phyloP scores from a whole-genome alignment of 2,113 vertebrate species.

The Dromaius novaehollandiae region DNA sequence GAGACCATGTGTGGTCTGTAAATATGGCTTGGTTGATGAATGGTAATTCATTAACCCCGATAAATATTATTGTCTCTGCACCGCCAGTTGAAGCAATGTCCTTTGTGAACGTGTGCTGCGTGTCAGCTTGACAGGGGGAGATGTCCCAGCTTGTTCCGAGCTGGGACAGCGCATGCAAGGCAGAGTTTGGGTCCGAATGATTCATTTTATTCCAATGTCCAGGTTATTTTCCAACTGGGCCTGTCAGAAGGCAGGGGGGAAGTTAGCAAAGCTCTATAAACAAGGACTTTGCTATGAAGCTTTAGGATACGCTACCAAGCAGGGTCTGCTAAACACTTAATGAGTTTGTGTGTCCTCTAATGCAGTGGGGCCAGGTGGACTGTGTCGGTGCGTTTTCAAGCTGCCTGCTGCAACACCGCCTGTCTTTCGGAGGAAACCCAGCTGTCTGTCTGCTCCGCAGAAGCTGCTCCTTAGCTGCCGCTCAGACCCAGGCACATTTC shows the following conservation, averaged over 20 bases:
- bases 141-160: too few species aligned
- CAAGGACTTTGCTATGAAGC: constrained; percentile 59
- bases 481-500: not conserved
- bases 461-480: not conserved
- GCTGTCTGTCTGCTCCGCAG: not conserved
- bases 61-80: not conserved
- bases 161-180: not conserved
- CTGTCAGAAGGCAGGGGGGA: not conserved
- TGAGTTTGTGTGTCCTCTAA: constrained; percentile 55
- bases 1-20: not conserved
- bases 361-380: not conserved
- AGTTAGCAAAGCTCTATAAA: constrained; percentile 48
- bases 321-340: constrained; percentile 60
- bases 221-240: not conserved
- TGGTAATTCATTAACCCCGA: not conserved
- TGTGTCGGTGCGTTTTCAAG: not conserved
- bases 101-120: not conserved
- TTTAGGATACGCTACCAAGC: constrained; percentile 62
- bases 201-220: constrained; percentile 46
- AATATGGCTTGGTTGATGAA: not conserved
- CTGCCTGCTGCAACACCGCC: not conserved
- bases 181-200: not conserved
- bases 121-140: not conserved
- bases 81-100: not conserved
- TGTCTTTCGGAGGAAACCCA: not conserved